Evolutionary conservation across 2,797 vertebrate species (phyloP), one percentile per base, ranked within the genome.

Genomic region (Euthynnus affinis): DNA sequence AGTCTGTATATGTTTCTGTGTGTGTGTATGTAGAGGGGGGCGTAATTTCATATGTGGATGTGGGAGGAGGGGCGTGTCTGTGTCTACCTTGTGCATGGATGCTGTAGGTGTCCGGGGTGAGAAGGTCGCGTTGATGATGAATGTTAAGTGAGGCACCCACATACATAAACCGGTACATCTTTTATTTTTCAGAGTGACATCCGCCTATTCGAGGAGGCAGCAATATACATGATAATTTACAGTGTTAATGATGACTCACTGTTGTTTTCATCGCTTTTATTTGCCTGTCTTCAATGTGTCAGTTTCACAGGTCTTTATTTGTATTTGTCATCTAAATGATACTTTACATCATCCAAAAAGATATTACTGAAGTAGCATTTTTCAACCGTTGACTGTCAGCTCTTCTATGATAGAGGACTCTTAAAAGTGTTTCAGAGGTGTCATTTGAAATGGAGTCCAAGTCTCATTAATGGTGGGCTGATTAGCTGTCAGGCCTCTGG

Each of bases 171-270:
- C 79, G 65, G 74, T 29, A 18, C 61, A 60, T 37, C 42, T 70
- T 69, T 82, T 65, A 27, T 79, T 82, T 84, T 76, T 51, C 46
- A 62, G 63, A 9, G 74, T 88, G 87, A 86, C 86, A 87, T 78
- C 78, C 61, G 49, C 88, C 89, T 79, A 44, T 89, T 81, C 2
- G 72, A 87, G 78, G 85, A 79, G 77, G 76, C 80, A 48, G 73
- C 74, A 71, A 68, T 64, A 67, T 74, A 55, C 75, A 66, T 80
- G 69, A 80, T 86, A 87, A 77, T 88, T 86, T 81, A 64, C 59
- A 22, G 60, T 34, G 58, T 70, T 67, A 67, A 37, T 22, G 81
- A 76, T 93, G 91, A 93, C 81, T 92, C 91, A 92, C 44, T 75
- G 48, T 76, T 87, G 73, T 87, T 87, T 74, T 29, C 42, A 59